These are phyloP conservation scores for Palaemon carinicauda DNA, from an alignment of 1,140 invertebrate genomes.

Conservation along the genomic window DNA sequence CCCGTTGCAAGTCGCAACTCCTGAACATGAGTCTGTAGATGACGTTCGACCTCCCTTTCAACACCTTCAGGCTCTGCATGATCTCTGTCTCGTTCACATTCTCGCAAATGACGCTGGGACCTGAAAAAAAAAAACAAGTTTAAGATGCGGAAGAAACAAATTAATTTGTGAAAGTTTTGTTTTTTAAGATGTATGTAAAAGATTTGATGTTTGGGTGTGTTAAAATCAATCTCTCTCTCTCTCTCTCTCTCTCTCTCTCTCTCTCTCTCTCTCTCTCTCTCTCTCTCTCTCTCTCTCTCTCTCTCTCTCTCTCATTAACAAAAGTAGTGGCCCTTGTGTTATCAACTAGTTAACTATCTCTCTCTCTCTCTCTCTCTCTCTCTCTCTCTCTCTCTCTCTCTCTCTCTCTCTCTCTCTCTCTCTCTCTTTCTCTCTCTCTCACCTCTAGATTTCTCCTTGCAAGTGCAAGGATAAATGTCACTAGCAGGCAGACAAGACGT, in stretches of 20 bases:
- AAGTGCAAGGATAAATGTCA: constrained; percentile 31
- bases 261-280: too few relatives aligned
- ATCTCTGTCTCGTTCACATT: constrained; percentile 47
- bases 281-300: too few relatives aligned
- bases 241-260: too few relatives aligned
- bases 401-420: background rate
- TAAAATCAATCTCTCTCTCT: too few relatives aligned
- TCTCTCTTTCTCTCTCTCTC: background rate
- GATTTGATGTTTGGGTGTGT: too few relatives aligned
- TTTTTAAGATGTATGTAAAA: too few relatives aligned
- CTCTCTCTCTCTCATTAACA: too few relatives aligned
- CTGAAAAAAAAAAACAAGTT: background rate
- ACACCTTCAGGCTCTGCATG: constrained; percentile 37
- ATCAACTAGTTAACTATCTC: too few relatives aligned
- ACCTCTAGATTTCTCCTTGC: constrained; percentile 48
- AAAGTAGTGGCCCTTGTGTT: too few relatives aligned
- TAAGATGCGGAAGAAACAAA: too few relatives aligned
- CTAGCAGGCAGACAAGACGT: background rate
- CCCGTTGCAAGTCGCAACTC: constrained; percentile 47
- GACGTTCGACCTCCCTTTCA: constrained; percentile 35
- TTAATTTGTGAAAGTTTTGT: too few relatives aligned
- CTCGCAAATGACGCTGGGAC: constrained; percentile 50
- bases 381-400: background rate
- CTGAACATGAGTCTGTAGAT: constrained; percentile 59
- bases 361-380: background rate